phyloP scores from a whole-genome alignment of 2,888 invertebrate species.

The Osedax frankpressi region DNA sequence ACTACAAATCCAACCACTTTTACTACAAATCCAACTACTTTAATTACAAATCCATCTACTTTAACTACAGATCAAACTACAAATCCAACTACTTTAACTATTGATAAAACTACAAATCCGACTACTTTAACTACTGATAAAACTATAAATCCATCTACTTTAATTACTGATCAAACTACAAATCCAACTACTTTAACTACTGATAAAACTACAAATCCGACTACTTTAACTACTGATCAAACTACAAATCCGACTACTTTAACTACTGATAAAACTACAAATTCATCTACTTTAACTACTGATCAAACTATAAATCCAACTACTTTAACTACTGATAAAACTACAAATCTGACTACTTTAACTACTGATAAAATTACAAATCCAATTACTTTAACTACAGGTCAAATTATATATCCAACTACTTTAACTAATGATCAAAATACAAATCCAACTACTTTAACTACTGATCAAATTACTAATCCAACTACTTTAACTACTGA shows the following conservation, averaged over 20 bases:
- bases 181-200: neutral
- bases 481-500: neutral
- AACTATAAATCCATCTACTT: neutral
- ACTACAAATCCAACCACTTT: neutral
- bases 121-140: neutral
- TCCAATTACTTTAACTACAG: neutral
- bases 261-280: neutral
- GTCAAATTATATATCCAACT: neutral
- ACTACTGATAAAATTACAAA: neutral
- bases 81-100: neutral
- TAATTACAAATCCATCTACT: neutral
- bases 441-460: neutral
- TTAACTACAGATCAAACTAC: neutral
- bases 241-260: neutral
- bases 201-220: neutral
- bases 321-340: neutral
- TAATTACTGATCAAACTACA: neutral
- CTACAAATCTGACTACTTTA: neutral
- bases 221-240: neutral
- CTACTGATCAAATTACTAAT: neutral
- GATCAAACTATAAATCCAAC: neutral
- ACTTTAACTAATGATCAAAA: neutral
- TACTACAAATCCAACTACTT: neutral
- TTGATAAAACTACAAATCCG: neutral
- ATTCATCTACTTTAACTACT: neutral